These are phyloP conservation scores for Meloidogyne chitwoodi DNA, from an alignment of 1,140 invertebrate species.

Conservation along the genomic window DNA sequence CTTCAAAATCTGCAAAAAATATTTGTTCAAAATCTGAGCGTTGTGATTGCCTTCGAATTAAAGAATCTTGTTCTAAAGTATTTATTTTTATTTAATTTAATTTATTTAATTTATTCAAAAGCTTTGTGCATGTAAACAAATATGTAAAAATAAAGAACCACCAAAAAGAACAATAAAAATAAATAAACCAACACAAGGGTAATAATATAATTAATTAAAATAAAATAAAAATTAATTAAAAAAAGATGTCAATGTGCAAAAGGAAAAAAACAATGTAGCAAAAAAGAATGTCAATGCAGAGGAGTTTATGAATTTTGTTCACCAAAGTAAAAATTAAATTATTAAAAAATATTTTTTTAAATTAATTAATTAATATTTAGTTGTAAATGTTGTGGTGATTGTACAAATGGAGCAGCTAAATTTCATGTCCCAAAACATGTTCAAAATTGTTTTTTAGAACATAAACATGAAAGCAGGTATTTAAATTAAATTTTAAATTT, in stretches of 20 bases:
- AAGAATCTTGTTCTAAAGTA: conserved; percentile 57
- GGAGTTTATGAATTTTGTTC: conserved; percentile 59
- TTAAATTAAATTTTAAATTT: not conserved
- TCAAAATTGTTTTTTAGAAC: conserved; percentile 59
- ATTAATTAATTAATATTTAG: no score
- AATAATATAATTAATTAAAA: not conserved
- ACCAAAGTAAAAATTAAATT: conserved; percentile 41
- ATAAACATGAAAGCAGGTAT: conserved; percentile 55
- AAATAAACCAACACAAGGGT: conserved; percentile 50
- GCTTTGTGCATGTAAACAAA: conserved; percentile 59
- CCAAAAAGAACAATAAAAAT: conserved; percentile 51
- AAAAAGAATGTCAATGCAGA: conserved; percentile 58
- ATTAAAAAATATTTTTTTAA: no score
- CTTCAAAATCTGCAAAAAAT: conserved; percentile 59
- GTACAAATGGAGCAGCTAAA: conserved; percentile 58
- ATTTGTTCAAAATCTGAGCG: conserved; percentile 55
- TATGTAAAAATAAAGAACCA: conserved; percentile 59
- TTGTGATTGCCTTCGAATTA: conserved; percentile 58
- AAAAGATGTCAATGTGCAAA: conserved; percentile 54
- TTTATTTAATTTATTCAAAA: not conserved
- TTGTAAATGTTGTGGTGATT: conserved; percentile 58
- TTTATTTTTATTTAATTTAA: not conserved
- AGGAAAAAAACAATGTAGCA: conserved; percentile 59
- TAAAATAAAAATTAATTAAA: not conserved
- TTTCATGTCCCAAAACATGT: conserved; percentile 60